Percentiles rank a stretch among this genome's conserved stretches.
These are phyloP conservation scores for Drosophila quasianomalipes DNA, from an alignment of 2,888 invertebrate species.

Conservation along the genomic window DNA sequence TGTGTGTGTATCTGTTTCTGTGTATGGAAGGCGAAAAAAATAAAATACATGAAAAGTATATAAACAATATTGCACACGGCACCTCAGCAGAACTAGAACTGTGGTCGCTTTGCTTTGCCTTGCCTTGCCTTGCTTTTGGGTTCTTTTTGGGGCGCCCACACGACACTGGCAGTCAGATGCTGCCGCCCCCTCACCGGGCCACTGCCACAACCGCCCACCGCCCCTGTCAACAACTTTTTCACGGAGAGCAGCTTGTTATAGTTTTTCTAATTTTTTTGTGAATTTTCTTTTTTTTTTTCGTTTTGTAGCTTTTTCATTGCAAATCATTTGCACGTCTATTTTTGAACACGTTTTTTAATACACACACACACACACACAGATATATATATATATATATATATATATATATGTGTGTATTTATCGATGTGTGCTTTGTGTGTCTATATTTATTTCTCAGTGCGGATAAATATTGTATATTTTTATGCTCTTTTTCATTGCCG, in stretches of 20 bases:
- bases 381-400: constrained; percentile 8
- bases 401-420: constrained; percentile 8
- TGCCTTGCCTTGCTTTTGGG: constrained; percentile 29
- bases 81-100: constrained; percentile 52
- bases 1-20: constrained; percentile 19
- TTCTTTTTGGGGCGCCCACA: constrained; percentile 62
- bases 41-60: constrained; percentile 69
- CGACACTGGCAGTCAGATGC: constrained; percentile 46
- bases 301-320: constrained; percentile 62
- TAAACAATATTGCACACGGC: constrained; percentile 86
- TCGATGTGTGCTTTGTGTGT: neutral
- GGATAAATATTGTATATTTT: constrained; percentile 49
- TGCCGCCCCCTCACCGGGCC: constrained; percentile 27
- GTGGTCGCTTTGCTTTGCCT: constrained; percentile 20
- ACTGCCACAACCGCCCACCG: constrained; percentile 19
- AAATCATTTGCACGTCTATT: constrained; percentile 82
- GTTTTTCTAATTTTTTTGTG: constrained; percentile 48
- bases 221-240: constrained; percentile 71
- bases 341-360: constrained; percentile 73
- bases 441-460: constrained; percentile 23
- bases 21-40: constrained; percentile 49
- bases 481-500: constrained; percentile 76
- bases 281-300: constrained; percentile 21
- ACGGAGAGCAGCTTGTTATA: constrained; percentile 58
- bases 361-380: neutral